phyloP scores from a whole-genome alignment of 2,888 invertebrate genomes.

The Lypha dubia region DNA sequence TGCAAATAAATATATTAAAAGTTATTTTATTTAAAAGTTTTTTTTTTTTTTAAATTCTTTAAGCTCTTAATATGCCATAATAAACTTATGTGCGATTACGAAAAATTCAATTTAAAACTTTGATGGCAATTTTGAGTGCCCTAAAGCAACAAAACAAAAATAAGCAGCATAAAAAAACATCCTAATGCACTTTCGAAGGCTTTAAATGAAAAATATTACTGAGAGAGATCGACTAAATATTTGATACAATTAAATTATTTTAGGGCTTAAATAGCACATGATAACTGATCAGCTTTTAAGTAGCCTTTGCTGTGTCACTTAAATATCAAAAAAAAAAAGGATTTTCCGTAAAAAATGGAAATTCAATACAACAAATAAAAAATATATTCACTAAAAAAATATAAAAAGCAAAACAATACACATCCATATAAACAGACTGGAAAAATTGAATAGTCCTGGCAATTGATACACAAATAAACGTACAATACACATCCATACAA shows the following conservation, averaged over 20 bases:
- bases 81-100: no score
- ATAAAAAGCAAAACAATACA: background rate
- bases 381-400: background rate
- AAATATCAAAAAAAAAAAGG: conserved; percentile 17
- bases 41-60: background rate
- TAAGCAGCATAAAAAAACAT: conserved; percentile 2
- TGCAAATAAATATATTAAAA: no score
- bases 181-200: background rate
- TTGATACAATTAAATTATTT: background rate
- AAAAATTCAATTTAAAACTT: background rate
- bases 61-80: background rate
- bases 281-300: conserved; percentile 22
- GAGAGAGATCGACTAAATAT: background rate
- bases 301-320: conserved; percentile 16
- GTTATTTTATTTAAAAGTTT: background rate
- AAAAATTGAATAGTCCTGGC: background rate
- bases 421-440: background rate
- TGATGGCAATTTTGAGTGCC: background rate
- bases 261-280: conserved; percentile 1
- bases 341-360: background rate
- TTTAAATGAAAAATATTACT: background rate
- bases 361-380: conserved; percentile 27
- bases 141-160: no score
- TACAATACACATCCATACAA: conserved; percentile 1
- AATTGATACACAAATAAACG: background rate